Base-by-base conservation (phyloP, 2,797 vertebrate species). In the Sebastes baramenuke region DNA sequence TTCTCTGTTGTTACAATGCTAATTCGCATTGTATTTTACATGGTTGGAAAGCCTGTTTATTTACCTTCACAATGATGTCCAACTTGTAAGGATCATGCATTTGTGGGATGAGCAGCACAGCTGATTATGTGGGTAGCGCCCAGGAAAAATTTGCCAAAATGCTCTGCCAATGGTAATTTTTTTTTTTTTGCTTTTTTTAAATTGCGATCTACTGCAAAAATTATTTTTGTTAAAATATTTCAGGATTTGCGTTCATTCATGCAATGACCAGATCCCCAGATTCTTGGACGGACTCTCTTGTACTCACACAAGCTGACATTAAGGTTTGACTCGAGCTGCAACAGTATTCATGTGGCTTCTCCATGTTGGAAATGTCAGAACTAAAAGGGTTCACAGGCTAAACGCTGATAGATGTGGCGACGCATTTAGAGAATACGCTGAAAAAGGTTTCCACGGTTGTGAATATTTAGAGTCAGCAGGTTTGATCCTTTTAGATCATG, bases 401-500 rank as follows among this genome's bases (percentile, higher is more conserved):
- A 62, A 67, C 66, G 6, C 6, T 49, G 67, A 59, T 20, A 14
- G 20, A 72, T 65, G 46, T 24, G 32, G 20, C 66, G 34, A 3
- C 52, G 3, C 55, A 55, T 72, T 71, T 46, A 22, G 22, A 64
- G 64, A 67, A 76, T 42, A 13, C 12, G 59, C 67, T 81, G 68
- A 65, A 76, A 72, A 36, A 34, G 34, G 42, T 5, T 32, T 12
- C 0, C 55, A 12, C 38, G 9, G 25, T 4, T 4, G 60, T n/a
- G 30, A 52, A 58, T 16, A 59, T 67, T 70, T 12, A 7, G 67
- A 75, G 75, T 79, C 85, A 61, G 76, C 76, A 67, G 61, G 55
- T 72, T 82, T 75, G 36, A 82, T 80, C 56, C 58, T 67, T 81
- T 75, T 8, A 62, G 61, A 82, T 77, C 20, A n/a, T 10, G 38